phyloP scores from a whole-genome alignment of 2,888 invertebrate genomes.

The Leucoma salicis region DNA sequence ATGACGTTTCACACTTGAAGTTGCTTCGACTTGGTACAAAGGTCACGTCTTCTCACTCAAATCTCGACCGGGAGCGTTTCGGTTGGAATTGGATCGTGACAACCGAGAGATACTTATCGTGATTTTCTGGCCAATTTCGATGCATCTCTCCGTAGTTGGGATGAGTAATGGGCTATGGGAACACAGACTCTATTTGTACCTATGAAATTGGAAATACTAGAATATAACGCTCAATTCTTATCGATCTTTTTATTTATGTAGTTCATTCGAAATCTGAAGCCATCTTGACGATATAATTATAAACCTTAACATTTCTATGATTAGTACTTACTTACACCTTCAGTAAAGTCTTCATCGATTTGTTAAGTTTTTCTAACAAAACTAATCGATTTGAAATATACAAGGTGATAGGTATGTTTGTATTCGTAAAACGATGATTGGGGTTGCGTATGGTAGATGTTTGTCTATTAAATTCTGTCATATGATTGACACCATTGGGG shows the following conservation, averaged over 20 bases:
- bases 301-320: too few species aligned
- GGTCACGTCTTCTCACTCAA: conserved; percentile 80
- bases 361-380: too few species aligned
- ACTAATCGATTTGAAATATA: too few species aligned
- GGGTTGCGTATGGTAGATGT: conserved; percentile 49
- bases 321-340: too few species aligned
- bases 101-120: conserved; percentile 78
- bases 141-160: conserved; percentile 67
- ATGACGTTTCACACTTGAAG: conserved; percentile 76
- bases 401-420: conserved; percentile 64
- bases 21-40: conserved; percentile 58
- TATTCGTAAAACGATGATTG: conserved; percentile 62
- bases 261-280: too few species aligned
- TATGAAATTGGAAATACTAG: conserved; percentile 74
- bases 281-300: too few species aligned
- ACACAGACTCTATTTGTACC: conserved; percentile 56
- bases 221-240: too few species aligned
- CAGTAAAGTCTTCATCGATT: too few species aligned
- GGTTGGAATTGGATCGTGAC: conserved; percentile 78
- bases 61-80: conserved; percentile 72
- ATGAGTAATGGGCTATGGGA: conserved; percentile 77
- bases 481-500: conserved; percentile 40
- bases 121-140: conserved; percentile 78
- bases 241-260: too few species aligned
- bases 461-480: conserved; percentile 55